Conservation (phyloP, 2,113 vertebrate species). For the Halichoerus grypus region DNA sequence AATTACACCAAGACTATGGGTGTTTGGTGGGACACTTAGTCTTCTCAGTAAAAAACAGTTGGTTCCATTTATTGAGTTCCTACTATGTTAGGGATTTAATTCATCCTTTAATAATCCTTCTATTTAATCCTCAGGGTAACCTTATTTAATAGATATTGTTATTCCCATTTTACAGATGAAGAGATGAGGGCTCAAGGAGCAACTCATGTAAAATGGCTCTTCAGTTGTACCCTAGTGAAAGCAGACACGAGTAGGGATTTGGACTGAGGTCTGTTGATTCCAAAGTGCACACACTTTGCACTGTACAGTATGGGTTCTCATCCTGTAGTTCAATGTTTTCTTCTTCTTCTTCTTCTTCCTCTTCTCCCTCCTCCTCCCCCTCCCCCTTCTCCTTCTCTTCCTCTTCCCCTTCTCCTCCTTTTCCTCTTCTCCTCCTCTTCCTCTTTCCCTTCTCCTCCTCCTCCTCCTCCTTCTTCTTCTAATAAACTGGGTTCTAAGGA, state of each 20-base stretch:
- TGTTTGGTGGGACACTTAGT: not conserved
- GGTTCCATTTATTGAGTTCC: conserved; percentile 29
- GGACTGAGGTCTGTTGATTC: not conserved
- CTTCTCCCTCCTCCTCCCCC: no score
- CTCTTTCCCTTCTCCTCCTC: not conserved
- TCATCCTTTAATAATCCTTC: not conserved
- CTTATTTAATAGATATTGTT: not conserved
- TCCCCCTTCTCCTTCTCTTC: not conserved
- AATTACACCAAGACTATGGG: not conserved
- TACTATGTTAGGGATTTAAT: not conserved
- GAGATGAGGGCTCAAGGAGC: not conserved
- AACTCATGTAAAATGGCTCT: not conserved
- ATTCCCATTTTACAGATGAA: not conserved
- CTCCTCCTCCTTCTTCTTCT: not conserved
- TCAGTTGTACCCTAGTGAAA: not conserved
- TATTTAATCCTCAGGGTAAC: not conserved
- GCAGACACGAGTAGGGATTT: not conserved
- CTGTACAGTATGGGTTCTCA: not conserved
- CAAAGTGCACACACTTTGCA: not conserved
- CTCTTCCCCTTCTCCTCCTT: not conserved
- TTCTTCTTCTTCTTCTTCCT: not conserved
- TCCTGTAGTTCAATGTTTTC: not conserved
- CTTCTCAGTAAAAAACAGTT: not conserved
- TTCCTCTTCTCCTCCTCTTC: not conserved
- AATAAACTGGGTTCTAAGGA: not conserved